phyloP scores from a whole-genome alignment of 2,888 invertebrate genomes.

The Cinara cedri region DNA sequence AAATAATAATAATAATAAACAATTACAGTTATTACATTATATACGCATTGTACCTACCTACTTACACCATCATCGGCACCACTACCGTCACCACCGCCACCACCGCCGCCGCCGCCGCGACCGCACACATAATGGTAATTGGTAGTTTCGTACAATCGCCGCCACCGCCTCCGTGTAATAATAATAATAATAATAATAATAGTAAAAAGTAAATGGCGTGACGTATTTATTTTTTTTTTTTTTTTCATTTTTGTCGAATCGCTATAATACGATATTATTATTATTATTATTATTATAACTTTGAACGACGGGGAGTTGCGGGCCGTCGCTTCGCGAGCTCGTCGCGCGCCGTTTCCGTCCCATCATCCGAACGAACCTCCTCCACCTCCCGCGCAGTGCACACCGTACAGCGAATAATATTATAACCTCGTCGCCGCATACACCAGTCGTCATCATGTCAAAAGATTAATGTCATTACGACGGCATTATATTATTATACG shows the following conservation, averaged over 20 bases:
- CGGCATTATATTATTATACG: conserved; percentile 15
- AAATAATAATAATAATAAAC: conserved; percentile 6
- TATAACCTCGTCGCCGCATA: neutral
- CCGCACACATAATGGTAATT: conserved; percentile 16
- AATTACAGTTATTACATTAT: conserved; percentile 24
- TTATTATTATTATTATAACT: no score
- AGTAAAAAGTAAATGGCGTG: conserved; percentile 34
- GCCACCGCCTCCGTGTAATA: neutral
- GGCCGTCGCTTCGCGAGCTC: neutral
- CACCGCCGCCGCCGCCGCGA: no score
- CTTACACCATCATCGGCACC: neutral
- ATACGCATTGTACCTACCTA: neutral
- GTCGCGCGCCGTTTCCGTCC: neutral
- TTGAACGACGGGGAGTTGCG: neutral
- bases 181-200: no score
- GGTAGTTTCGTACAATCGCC: conserved; percentile 14
- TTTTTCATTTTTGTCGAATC: conserved; percentile 37
- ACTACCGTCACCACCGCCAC: no score
- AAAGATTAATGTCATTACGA: conserved; percentile 55
- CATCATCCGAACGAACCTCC: conserved; percentile 1
- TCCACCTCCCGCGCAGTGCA: neutral
- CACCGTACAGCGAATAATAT: neutral
- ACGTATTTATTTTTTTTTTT: conserved; percentile 6
- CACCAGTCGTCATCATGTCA: conserved; percentile 32
- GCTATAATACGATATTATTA: neutral